Percentiles rank a stretch among this genome's conserved stretches.
These are phyloP conservation scores for Babyrousa celebensis DNA, from an alignment of 2,797 vertebrate genomes.

Conservation along the genomic window DNA sequence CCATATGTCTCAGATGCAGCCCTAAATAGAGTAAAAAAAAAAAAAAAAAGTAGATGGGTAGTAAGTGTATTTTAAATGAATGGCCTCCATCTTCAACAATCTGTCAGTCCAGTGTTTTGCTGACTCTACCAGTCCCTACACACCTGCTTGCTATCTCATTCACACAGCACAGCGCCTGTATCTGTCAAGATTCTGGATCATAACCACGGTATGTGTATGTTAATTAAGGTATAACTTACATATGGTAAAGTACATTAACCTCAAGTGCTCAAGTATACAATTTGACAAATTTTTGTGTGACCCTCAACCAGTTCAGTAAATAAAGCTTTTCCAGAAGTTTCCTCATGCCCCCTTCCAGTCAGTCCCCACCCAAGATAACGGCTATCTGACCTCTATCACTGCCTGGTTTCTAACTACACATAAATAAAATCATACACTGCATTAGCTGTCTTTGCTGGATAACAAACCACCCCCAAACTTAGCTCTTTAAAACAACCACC, in stretches of 20 bases:
- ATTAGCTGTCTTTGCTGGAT: slow-evolving; percentile 18
- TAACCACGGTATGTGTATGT: not conserved
- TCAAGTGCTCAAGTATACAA: slow-evolving; percentile 1
- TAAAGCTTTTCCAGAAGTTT: slow-evolving; percentile 32
- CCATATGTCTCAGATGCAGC: too few relatives aligned
- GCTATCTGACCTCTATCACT: not conserved
- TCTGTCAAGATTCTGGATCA: not conserved
- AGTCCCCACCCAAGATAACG: not conserved
- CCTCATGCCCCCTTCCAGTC: not conserved
- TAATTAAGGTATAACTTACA: not conserved
- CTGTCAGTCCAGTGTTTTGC: not conserved
- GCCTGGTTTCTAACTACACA: not conserved
- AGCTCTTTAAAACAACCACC: not conserved
- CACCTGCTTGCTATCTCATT: not conserved
- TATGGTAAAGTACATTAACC: not conserved
- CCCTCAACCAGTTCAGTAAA: not conserved
- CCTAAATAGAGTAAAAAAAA: too few relatives aligned
- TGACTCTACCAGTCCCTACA: not conserved
- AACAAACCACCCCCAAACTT: not conserved
- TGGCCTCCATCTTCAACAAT: not conserved
- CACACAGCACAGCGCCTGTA: not conserved
- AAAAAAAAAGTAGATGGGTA: too few relatives aligned
- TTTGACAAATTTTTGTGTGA: not conserved
- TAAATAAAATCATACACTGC: slow-evolving; percentile 9
- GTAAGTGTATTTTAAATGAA: not conserved